Evolutionary conservation across 2,797 vertebrate genomes (phyloP).

Genomic region (Crenuchus spilurus): DNA sequence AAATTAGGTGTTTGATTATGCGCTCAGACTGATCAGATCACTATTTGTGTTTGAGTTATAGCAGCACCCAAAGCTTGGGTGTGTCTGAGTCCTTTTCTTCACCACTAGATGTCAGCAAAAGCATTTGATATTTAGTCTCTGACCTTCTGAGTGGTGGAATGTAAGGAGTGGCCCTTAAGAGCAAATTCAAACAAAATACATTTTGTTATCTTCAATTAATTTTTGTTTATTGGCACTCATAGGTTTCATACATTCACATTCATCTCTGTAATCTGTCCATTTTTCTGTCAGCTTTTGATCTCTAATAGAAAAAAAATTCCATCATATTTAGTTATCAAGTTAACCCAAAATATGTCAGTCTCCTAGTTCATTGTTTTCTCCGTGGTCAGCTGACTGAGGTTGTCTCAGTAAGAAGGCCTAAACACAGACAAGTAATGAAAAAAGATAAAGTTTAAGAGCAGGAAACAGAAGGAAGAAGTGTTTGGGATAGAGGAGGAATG

Average conservation of each 20-base stretch:
- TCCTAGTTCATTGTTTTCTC: too few relatives aligned
- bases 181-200: conserved; percentile 10
- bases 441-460: background rate
- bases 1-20: background rate
- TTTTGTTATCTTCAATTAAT: conserved; percentile 11
- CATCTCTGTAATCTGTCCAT: conserved; percentile 11
- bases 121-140: background rate
- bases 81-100: background rate
- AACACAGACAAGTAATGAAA: background rate
- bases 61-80: background rate
- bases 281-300: background rate
- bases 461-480: background rate
- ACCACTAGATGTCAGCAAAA: conserved; percentile 55
- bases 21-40: conserved; percentile 1
- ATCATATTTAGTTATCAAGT: conserved; percentile 4
- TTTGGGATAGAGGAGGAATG: background rate
- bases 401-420: background rate
- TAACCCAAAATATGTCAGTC: too few relatives aligned
- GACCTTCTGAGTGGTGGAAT: conserved; percentile 15
- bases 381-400: too few relatives aligned
- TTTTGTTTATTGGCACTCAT: background rate
- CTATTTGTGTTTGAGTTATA: background rate
- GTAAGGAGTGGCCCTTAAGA: conserved; percentile 36
- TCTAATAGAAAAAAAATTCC: background rate
- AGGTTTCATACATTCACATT: background rate